A percentile compares a stretch with the other conserved stretches of the same genome.
phyloP scores from a whole-genome alignment of 2,888 invertebrate species.

The Lithophane ornitopus region DNA sequence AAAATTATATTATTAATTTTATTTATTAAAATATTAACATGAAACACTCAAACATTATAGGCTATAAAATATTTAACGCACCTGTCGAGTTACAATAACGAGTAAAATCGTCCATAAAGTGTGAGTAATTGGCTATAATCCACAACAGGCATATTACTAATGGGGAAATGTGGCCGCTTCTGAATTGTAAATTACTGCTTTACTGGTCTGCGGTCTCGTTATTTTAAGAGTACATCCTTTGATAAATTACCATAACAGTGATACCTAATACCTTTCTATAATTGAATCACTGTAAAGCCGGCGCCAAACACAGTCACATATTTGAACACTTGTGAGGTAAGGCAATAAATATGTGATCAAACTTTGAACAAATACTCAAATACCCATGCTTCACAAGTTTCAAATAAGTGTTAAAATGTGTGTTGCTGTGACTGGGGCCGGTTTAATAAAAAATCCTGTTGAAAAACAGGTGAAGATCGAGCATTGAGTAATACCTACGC shows the following conservation, averaged over 20 bases:
- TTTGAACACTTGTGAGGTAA: no score
- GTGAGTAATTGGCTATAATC: conserved; percentile 58
- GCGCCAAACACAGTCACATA: no score
- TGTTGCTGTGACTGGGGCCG: no score
- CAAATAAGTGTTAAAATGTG: no score
- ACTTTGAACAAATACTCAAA: no score
- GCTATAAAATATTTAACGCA: conserved; percentile 47
- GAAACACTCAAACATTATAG: conserved; percentile 13
- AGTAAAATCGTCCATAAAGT: conserved; percentile 46
- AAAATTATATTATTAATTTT: background rate
- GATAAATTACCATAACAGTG: conserved; percentile 9
- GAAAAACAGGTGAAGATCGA: background rate
- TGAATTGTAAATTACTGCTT: conserved; percentile 44
- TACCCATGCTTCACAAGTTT: no score
- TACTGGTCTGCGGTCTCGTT: conserved; percentile 8
- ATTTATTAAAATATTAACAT: conserved; percentile 4
- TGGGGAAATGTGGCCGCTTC: conserved; percentile 43
- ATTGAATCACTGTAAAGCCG: no score
- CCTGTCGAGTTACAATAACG: conserved; percentile 28
- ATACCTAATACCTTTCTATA: no score
- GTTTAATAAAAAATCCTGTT: background rate
- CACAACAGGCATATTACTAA: conserved; percentile 47
- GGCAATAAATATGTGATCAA: no score
- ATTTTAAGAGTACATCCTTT: conserved; percentile 9
- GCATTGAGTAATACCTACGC: background rate